phyloP scores from a whole-genome alignment of 1,140 invertebrate genomes.

The Hypsibius dujardini region DNA sequence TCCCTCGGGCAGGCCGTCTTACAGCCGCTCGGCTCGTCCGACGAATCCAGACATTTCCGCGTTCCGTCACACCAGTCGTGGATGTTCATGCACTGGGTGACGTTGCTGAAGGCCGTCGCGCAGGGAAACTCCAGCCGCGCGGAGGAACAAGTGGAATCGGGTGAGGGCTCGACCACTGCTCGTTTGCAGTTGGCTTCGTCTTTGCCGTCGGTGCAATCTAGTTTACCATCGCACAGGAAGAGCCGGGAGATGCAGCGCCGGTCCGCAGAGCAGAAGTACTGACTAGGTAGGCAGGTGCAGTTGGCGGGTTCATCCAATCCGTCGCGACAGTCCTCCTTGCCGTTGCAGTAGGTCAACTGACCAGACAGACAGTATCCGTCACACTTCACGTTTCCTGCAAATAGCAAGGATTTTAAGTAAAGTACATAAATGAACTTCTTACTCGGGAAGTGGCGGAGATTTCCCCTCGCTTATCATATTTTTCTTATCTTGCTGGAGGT shows the following conservation, averaged over 20 bases:
- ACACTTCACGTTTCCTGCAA: background rate
- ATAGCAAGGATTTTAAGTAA: background rate
- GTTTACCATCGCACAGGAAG: conserved; percentile 8
- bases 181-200: background rate
- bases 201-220: background rate
- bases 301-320: background rate
- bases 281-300: conserved; percentile 14
- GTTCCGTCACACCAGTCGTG: conserved; percentile 41
- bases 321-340: background rate
- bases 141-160: background rate
- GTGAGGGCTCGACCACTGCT: background rate
- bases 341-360: conserved; percentile 14
- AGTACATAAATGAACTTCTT: too few species aligned
- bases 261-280: conserved; percentile 10
- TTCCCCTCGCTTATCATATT: too few species aligned
- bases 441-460: too few species aligned
- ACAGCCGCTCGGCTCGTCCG: conserved; percentile 36
- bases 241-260: conserved; percentile 9
- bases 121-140: background rate
- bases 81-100: background rate
- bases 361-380: conserved; percentile 7
- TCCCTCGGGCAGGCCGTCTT: conserved; percentile 2
- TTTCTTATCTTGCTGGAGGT: too few species aligned
- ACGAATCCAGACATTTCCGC: conserved; percentile 48
- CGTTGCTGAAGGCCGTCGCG: background rate